Evolutionary conservation across 2,113 vertebrate species (phyloP), one percentile per base, ranked within the genome.

Genomic region (Miniopterus natalensis): DNA sequence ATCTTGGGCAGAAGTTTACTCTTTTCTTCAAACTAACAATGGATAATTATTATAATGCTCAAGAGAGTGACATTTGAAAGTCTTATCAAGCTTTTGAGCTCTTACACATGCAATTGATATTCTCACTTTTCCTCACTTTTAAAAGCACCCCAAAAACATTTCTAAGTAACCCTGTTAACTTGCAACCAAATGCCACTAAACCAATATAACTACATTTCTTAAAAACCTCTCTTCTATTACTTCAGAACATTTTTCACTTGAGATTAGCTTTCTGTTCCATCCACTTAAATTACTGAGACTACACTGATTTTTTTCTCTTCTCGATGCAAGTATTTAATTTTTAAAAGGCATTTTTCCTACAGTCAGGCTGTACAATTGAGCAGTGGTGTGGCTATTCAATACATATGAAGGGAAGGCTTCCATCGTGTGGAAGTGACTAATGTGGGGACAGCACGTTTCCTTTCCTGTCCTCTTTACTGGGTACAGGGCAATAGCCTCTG

Each of bases 201-300:
- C 29, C 21, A 86, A 55, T 18, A 51, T 11, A 75, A 47, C 42
- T 7, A 13, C 21, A 23, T 90, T 94, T 95, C 83, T 89, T 75
- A 73, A 86, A 96, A 95, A 86, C 42, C 51, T 29, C 45, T 92
- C 36, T 57, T 71, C 61, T 74, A 14, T 84, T 93, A 68, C 57
- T 93, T 86, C 12, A 89, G 25, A 80, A 53, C 36, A 61, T 71
- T 84, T 29, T 61, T 87, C 51, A 74, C 2, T 1, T 65, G 27
- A 90, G 51, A 63, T 51, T 53, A 71, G 10, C 31, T 89, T 93
- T 95, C 23, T 29, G 42, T 53, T 95, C 40, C 70, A 86, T 40
- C 14, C 29, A 88, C 29, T 45, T 59, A 92, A 47, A 91, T 85
- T 29, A 85, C 2, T 14, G 20, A 94, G 8, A 25, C 25, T 31